These are phyloP conservation scores for Heteromormyrus szaboi DNA, from an alignment of 2,797 vertebrate genomes.

Conservation along the genomic window DNA sequence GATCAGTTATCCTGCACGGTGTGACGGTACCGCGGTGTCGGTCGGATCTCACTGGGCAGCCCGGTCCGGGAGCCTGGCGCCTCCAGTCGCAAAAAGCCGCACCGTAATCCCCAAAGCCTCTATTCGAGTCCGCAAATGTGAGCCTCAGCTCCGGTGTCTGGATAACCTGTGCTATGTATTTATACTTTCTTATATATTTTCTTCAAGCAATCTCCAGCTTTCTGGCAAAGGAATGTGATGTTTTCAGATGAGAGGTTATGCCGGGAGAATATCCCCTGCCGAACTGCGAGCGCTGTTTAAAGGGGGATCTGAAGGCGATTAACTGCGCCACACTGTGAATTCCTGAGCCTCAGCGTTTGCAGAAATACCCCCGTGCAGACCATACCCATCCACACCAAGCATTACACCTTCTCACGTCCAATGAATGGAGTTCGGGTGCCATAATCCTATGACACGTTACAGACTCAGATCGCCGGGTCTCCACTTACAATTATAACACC, in stretches of 20 bases:
- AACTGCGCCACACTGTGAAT: constrained; percentile 52
- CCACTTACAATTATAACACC: neutral
- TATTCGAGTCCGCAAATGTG: constrained; percentile 36
- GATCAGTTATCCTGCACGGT: constrained; percentile 16
- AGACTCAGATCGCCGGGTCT: constrained; percentile 1
- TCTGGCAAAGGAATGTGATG: neutral
- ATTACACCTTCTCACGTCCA: constrained; percentile 14
- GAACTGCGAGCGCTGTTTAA: neutral
- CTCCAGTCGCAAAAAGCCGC: constrained; percentile 19
- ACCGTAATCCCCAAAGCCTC: constrained; percentile 41
- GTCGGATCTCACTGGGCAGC: neutral
- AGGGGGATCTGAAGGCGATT: neutral
- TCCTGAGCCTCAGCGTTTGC: constrained; percentile 17
- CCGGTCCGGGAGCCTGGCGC: neutral
- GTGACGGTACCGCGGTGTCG: neutral
- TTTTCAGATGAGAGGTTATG: neutral
- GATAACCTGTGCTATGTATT: neutral
- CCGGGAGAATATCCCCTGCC: neutral
- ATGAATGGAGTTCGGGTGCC: neutral
- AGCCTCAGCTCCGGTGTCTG: neutral
- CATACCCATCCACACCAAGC: constrained; percentile 1
- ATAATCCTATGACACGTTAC: constrained; percentile 8
- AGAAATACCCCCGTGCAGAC: neutral
- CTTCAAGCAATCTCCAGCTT: neutral
- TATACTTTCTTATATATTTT: neutral